Conservation (phyloP, 2,113 vertebrate species). For the Ahaetulla prasina region DNA sequence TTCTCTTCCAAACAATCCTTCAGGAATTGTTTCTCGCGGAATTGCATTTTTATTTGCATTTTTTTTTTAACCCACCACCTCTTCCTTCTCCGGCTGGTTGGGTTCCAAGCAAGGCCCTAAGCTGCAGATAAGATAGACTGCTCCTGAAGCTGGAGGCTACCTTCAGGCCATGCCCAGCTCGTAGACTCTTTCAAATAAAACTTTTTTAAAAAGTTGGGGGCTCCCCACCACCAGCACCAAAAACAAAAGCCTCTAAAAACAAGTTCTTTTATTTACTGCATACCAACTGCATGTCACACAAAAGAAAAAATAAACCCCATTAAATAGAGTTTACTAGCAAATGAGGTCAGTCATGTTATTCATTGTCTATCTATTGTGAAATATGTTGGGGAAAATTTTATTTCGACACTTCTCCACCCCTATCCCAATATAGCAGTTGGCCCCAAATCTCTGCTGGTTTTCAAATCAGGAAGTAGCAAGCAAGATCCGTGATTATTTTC, state of each 20-base stretch:
- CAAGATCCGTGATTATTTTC: not conserved
- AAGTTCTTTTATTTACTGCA: not conserved
- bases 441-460: not conserved
- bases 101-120: not conserved
- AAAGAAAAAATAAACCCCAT: not conserved
- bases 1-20: too few species aligned
- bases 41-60: too few species aligned
- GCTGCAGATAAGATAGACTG: not conserved
- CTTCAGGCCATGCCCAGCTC: too few species aligned
- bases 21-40: too few species aligned
- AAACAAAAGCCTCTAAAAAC: not conserved
- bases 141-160: not conserved
- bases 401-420: not conserved
- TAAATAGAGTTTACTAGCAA: not conserved
- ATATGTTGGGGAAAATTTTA: not conserved
- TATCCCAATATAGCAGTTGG: fast-evolving
- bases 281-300: not conserved
- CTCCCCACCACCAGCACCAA: too few species aligned
- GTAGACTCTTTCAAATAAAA: too few species aligned
- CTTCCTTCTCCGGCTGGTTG: too few species aligned
- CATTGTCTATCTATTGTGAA: not conserved
- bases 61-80: too few species aligned
- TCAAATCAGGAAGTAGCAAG: not conserved
- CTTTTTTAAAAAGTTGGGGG: not conserved
- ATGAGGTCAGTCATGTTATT: not conserved